Conservation (phyloP, 2,888 invertebrate species). For the Orthosia gracilis region DNA sequence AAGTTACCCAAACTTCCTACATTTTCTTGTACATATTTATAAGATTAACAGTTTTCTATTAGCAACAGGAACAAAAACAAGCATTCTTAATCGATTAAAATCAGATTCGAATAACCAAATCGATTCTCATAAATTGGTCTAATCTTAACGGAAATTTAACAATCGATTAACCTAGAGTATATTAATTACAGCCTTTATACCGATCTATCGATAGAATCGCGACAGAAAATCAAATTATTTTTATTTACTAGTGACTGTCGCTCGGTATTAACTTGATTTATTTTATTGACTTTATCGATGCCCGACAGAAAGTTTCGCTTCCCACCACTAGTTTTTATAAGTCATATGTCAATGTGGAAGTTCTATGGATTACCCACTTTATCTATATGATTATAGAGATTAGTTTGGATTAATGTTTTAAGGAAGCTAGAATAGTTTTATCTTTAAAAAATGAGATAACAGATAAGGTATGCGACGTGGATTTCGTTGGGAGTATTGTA, state of each 20-base stretch:
- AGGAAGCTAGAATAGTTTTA: slow-evolving; percentile 78
- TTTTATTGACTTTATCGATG: slow-evolving; percentile 85
- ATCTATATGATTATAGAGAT: slow-evolving; percentile 68
- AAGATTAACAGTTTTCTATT: slow-evolving; percentile 21
- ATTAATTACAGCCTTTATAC: slow-evolving; percentile 72
- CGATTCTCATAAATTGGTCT: slow-evolving; percentile 56
- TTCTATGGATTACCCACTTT: slow-evolving; percentile 70
- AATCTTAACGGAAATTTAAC: slow-evolving; percentile 61
- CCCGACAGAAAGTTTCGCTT: slow-evolving; percentile 74
- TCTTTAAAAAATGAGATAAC: slow-evolving; percentile 85
- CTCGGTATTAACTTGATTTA: slow-evolving; percentile 82
- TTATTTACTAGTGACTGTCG: slow-evolving; percentile 77
- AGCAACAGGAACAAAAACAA: slow-evolving; percentile 44
- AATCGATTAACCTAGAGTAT: slow-evolving; percentile 74
- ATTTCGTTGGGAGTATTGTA: slow-evolving; percentile 62
- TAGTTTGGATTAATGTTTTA: slow-evolving; percentile 67
- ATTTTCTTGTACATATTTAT: slow-evolving; percentile 55
- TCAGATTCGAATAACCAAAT: slow-evolving; percentile 63
- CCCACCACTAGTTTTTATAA: slow-evolving; percentile 68
- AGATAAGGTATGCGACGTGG: slow-evolving; percentile 79
- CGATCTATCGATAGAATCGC: slow-evolving; percentile 77
- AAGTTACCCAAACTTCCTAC: slow-evolving; percentile 3
- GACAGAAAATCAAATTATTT: slow-evolving; percentile 78
- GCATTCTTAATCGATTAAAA: slow-evolving; percentile 58
- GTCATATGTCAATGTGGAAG: slow-evolving; percentile 68